Percentiles rank a stretch among this genome's conserved stretches.
Evolutionary conservation across 2,113 vertebrate genomes (phyloP).

Genomic region (Xenus cinereus): DNA sequence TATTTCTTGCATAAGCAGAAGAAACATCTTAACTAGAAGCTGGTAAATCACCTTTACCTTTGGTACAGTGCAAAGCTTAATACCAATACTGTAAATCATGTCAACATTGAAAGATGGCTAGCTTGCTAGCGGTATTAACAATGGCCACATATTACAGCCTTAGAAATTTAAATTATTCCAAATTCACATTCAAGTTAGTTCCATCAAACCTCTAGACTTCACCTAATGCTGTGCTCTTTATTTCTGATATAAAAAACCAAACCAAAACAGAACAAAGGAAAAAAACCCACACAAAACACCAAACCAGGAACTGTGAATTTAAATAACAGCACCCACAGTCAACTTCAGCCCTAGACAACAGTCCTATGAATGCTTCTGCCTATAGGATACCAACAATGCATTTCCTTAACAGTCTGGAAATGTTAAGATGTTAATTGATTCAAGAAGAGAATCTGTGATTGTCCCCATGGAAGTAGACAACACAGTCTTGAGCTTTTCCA

Average conservation of each 20-base stretch:
- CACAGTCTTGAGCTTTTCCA: background rate
- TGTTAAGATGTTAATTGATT: background rate
- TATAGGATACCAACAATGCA: background rate
- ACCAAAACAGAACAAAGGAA: background rate
- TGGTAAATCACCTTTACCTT: slow-evolving; percentile 39
- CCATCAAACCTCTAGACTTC: background rate
- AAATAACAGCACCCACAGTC: background rate
- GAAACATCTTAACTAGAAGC: background rate
- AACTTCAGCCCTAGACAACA: background rate
- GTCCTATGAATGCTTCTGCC: background rate
- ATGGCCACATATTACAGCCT: background rate
- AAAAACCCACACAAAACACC: background rate
- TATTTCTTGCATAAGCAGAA: background rate
- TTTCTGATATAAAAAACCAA: background rate
- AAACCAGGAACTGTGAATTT: background rate
- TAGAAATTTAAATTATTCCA: background rate
- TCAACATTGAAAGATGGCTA: background rate
- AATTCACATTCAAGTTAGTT: background rate
- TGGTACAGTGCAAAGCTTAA: background rate
- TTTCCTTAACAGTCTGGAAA: background rate
- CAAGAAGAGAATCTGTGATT: background rate
- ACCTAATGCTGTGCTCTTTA: background rate
- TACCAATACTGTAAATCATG: background rate
- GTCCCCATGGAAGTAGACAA: background rate
- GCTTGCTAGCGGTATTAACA: background rate